These are phyloP conservation scores for Lethrus apterus DNA, from an alignment of 1,140 invertebrate species.

Conservation along the genomic window DNA sequence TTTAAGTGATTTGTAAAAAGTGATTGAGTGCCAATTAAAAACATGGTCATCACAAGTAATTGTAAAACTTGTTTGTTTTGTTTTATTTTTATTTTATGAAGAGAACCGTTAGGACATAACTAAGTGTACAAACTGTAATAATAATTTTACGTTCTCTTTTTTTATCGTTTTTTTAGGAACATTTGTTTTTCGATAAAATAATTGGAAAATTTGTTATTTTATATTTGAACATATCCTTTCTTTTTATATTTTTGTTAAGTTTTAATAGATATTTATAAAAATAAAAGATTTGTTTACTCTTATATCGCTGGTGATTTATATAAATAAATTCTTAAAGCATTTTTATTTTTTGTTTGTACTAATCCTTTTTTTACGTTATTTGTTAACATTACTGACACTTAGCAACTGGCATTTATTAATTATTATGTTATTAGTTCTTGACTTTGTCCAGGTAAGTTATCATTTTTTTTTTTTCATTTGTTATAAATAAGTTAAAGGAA, in stretches of 20 bases:
- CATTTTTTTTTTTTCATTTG: too few species aligned
- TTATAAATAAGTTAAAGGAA: too few species aligned
- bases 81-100: too few species aligned
- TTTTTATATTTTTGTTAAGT: slow-evolving; percentile 3
- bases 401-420: too few species aligned
- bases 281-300: neutral
- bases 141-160: too few species aligned
- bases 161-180: too few species aligned
- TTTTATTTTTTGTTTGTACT: slow-evolving; percentile 1
- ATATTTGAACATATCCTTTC: neutral
- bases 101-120: too few species aligned
- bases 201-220: neutral
- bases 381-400: too few species aligned
- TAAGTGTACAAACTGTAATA: too few species aligned
- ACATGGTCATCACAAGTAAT: slow-evolving; percentile 14
- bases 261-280: slow-evolving; percentile 5
- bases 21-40: slow-evolving; percentile 17
- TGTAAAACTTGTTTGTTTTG: neutral
- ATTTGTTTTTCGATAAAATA: neutral
- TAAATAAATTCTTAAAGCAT: slow-evolving; percentile 4
- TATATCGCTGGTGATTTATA: slow-evolving; percentile 4
- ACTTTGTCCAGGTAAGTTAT: too few species aligned
- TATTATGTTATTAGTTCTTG: too few species aligned
- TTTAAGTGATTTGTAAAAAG: slow-evolving; percentile 15
- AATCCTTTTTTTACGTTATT: too few species aligned